These are phyloP conservation scores for Drosophila gaucha DNA, from an alignment of 2,888 invertebrate species.

Conservation along the genomic window DNA sequence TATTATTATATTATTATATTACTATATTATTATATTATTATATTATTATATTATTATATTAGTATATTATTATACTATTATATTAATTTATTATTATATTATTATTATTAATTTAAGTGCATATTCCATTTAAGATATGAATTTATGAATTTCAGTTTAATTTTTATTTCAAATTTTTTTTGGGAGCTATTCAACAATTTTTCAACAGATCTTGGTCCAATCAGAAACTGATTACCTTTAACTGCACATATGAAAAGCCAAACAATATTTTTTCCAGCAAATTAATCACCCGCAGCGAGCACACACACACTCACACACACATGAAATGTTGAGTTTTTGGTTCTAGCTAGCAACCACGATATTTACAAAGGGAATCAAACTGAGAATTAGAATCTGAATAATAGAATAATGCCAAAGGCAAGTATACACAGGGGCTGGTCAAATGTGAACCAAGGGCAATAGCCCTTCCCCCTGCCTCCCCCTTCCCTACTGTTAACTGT, in stretches of 20 bases:
- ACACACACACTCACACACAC: slow-evolving; percentile 26
- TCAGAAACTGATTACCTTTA: slow-evolving; percentile 50
- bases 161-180: neutral
- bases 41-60: no score
- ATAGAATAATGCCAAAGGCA: slow-evolving; percentile 48
- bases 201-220: slow-evolving; percentile 13
- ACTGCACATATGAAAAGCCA: slow-evolving; percentile 27
- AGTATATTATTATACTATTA: no score
- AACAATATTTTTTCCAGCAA: slow-evolving; percentile 53
- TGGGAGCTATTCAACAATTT: slow-evolving; percentile 15
- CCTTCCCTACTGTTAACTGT: slow-evolving; percentile 23
- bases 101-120: no score
- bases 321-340: slow-evolving; percentile 13
- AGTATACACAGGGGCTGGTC: slow-evolving; percentile 29
- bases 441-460: slow-evolving; percentile 1
- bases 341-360: slow-evolving; percentile 26
- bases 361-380: slow-evolving; percentile 20
- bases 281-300: slow-evolving; percentile 72
- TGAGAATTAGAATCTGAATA: slow-evolving; percentile 49
- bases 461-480: no score
- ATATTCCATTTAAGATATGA: no score
- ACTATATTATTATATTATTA: no score
- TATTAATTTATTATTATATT: no score
- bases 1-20: no score
- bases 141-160: neutral